Base-by-base conservation (phyloP, 64 coral and sea anemone species). In the Montipora foliosa region DNA sequence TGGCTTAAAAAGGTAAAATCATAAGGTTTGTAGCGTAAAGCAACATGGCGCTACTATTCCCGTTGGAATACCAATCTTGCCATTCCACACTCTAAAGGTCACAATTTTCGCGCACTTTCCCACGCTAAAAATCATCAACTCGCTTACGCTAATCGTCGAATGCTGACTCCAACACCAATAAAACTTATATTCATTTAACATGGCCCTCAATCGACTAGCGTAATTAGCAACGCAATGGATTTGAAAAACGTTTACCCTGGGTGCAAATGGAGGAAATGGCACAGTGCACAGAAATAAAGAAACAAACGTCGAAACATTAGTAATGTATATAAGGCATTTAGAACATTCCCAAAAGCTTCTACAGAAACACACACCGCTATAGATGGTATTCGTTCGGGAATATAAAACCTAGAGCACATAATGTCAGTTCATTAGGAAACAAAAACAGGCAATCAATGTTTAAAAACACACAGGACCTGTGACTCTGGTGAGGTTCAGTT, bases 51-150 rank as follows among this genome's bases (percentile, higher is more conserved):
- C 68, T 0, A 20, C 4, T 1, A 21, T 15, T 14, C 62, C 4
- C 62, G 10, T 14, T 2, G 57, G 52, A 57, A 57, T 58, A n/a
- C 21, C 16, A 11, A 15, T 9, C 44, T 72, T 68, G 19, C 82
- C 7, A 68, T 22, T 86, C 45, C 29, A 44, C 9, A 14, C 61
- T 64, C 61, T 14, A 59, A 13, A 47, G 82, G 44, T 71, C 62
- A 70, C 45, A 3, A 11, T 71, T 86, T 49, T 15, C 0, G 46
- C 66, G 19, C 8, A 86, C 45, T 71, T 86, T 86, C 82, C 82
- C 82, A 86, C 62, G 82, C 66, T 9, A 64, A 71, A 86, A 86
- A 67, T 84, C 59, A 84, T 67, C 60, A 84, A 10, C 44, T 46
- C 49, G 16, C 62, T 72, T 50, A 49, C 8, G 60, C 59, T 47